A percentile compares a stretch with the other conserved stretches of the same genome.
These are phyloP conservation scores for Canis aureus DNA, from an alignment of 2,113 vertebrate species.

Conservation along the genomic window DNA sequence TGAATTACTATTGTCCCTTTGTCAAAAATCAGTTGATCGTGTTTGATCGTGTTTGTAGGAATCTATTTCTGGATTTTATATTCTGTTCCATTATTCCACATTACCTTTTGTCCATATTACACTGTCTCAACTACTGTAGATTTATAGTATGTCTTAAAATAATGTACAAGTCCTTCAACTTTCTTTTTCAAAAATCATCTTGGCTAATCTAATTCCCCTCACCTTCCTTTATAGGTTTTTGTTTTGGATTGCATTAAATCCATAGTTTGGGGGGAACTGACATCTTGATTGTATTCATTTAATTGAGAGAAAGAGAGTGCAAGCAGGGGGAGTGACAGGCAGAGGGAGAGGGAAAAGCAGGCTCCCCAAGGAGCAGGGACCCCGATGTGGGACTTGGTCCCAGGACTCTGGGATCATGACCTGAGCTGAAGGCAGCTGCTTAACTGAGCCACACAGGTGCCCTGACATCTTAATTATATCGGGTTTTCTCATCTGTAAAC, in stretches of 20 bases:
- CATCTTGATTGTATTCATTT: not conserved
- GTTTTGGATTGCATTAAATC: not conserved
- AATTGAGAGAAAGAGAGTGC: no score
- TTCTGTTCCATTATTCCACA: not conserved
- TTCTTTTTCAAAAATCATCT: not conserved
- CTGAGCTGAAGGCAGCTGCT: no score
- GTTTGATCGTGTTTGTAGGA: not conserved
- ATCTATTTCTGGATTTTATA: not conserved
- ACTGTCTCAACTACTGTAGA: not conserved
- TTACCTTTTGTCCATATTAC: not conserved
- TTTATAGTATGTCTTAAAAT: not conserved
- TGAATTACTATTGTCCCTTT: not conserved
- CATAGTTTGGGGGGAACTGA: not conserved
- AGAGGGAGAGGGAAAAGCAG: no score
- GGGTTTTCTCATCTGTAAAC: not conserved
- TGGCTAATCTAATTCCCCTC: not conserved
- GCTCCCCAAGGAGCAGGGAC: no score
- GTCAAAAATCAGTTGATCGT: not conserved
- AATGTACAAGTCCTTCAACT: not conserved
- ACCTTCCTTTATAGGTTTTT: not conserved
- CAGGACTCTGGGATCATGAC: no score
- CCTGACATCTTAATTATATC: not conserved
- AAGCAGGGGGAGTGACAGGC: no score
- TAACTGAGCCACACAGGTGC: no score
- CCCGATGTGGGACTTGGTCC: no score